Conservation (phyloP, 2,113 vertebrate species). For the Mirza zaza region DNA sequence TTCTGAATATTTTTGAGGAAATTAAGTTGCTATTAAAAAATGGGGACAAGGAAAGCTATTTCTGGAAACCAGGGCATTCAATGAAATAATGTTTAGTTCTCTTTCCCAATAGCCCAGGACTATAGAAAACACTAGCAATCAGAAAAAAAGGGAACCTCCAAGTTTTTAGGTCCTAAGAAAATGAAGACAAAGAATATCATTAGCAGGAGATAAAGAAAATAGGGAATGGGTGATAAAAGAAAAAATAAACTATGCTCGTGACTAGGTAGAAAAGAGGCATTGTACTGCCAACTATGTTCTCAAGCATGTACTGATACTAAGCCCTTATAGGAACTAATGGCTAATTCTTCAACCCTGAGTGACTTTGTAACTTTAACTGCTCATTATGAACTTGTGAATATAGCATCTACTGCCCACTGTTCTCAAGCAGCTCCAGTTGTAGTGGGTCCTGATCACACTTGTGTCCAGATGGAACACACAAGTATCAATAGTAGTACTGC, state of each 20-base stretch:
- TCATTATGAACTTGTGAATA: background rate
- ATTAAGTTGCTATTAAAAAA: background rate
- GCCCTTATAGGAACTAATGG: background rate
- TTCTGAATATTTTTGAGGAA: background rate
- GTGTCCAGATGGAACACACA: background rate
- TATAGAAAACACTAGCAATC: background rate
- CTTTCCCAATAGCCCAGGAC: background rate
- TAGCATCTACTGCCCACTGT: rapidly evolving
- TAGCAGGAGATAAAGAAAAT: background rate
- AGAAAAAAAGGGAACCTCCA: background rate
- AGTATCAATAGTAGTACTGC: background rate
- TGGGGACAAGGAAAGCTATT: background rate
- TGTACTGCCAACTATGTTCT: no score
- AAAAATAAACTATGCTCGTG: background rate
- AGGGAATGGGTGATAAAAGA: background rate
- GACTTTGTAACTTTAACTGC: background rate
- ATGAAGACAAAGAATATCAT: background rate
- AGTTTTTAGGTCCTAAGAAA: background rate
- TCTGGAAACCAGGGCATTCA: background rate
- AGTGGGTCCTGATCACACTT: background rate
- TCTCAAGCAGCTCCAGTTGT: background rate
- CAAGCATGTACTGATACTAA: background rate
- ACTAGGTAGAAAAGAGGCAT: rapidly evolving
- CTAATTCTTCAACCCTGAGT: background rate
- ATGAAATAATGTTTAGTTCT: background rate